A percentile compares a stretch with the other conserved stretches of the same genome.
Evolutionary conservation across 2,888 invertebrate genomes (phyloP).

Genomic region (Sphaeridia pumilis): DNA sequence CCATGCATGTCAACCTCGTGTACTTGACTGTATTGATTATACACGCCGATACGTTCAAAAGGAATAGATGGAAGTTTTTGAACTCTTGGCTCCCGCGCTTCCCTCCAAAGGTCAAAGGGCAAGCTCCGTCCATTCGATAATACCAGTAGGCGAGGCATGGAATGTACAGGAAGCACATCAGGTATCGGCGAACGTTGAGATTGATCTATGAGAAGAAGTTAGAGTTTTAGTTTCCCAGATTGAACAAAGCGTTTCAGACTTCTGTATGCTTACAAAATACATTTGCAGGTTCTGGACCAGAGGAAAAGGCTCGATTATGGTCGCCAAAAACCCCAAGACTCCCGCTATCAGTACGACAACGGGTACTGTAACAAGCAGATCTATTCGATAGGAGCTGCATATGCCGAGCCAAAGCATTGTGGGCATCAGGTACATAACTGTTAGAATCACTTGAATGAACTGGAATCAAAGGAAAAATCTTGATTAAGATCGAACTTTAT

Average conservation of each 20-base stretch:
- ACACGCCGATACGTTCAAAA: constrained; percentile 1
- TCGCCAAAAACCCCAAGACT: neutral
- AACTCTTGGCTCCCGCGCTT: too few relatives aligned
- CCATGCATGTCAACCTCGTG: neutral
- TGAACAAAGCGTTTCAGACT: neutral
- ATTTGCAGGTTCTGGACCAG: too few relatives aligned
- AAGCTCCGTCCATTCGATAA: neutral
- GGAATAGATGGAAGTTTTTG: constrained; percentile 1
- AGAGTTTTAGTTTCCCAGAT: neutral
- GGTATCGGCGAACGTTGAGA: neutral
- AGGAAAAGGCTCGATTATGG: constrained; percentile 4
- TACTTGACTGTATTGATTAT: constrained; percentile 4
- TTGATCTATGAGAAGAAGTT: neutral
- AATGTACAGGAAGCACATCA: constrained; percentile 5
- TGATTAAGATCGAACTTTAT: too few relatives aligned
- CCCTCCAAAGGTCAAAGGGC: neutral
- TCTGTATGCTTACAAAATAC: neutral
- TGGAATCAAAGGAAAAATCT: neutral
- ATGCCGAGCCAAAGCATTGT: neutral
- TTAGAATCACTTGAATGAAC: constrained; percentile 1
- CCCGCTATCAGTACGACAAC: neutral
- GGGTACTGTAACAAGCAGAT: neutral
- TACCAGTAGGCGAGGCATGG: constrained; percentile 1
- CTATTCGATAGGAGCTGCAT: neutral
- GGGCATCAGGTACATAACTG: constrained; percentile 3